Evolutionary conservation across 2,888 invertebrate genomes (phyloP).

Genomic region (Leucoptera coffeella): DNA sequence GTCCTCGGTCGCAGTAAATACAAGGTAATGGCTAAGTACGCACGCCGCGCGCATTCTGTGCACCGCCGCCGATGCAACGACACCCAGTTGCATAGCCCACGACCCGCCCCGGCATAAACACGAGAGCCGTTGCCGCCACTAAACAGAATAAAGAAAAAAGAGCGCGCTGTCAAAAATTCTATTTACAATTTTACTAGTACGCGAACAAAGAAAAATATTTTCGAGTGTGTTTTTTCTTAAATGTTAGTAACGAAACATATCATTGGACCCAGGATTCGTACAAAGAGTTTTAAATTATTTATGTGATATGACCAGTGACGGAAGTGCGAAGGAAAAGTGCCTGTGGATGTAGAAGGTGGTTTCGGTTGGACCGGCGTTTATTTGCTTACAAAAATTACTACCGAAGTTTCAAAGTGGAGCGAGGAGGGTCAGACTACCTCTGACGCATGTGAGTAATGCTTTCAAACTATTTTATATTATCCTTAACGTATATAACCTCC

Average conservation of each 20-base stretch:
- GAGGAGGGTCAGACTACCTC: conserved; percentile 46
- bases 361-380: no score
- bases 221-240: no score
- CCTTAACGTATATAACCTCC: no score
- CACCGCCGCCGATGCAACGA: conserved; percentile 53
- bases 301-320: no score
- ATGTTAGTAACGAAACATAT: no score
- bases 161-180: no score
- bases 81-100: conserved; percentile 38
- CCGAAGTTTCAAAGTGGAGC: conserved; percentile 51
- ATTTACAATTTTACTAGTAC: no score
- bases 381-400: conserved; percentile 48
- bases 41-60: conserved; percentile 49
- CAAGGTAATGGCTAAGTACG: conserved; percentile 55
- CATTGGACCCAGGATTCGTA: no score
- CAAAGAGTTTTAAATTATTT: no score
- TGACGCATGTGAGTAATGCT: conserved; percentile 41
- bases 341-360: no score
- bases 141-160: conserved; percentile 12
- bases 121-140: conserved; percentile 34
- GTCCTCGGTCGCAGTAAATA: conserved; percentile 42
- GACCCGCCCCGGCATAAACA: conserved; percentile 29
- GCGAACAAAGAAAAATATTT: no score
- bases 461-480: background rate
- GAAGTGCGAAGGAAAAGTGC: no score